Base-by-base conservation (phyloP, 2,888 invertebrate genomes). In the Graphium colonna region DNA sequence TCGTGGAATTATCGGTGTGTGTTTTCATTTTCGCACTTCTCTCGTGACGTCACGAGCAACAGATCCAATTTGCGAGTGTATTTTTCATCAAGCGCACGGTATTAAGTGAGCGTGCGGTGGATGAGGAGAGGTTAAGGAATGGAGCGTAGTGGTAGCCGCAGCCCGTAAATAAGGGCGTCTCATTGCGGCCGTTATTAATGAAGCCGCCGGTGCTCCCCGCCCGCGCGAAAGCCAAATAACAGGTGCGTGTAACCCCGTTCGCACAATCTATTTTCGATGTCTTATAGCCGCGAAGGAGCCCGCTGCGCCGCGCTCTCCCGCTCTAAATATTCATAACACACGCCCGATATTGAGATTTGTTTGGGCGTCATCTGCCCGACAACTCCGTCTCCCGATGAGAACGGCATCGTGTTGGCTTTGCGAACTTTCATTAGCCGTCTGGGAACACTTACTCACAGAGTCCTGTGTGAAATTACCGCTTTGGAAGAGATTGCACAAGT, bases 201-300 rank as follows among this genome's bases (percentile, higher is more conserved):
- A 88, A 87, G 82, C 81, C 73, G 72, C 71, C 77, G 67, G 68
- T 62, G 67, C 70, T 67, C 69, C 68, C 77, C 79, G 75, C 77
- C 72, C 75, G 74, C 73, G 72, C 79, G 75, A 78, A 84, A 86
- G 83, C 83, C 77, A 83, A 87, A 86, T 85, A 87, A 88, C 89
- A 89, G 89, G 89, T 89, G 89, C 82, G 88, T 81, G 83, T 89
- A 89, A 87, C 89, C 89, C 87, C 86, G 79, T 89, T 89, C 85
- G 87, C 85, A 87, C 82, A 87, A 87, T 88, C 89, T 89, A 89
- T 89, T 89, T 89, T 85, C 82, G 88, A 85, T 85, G 84, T 84
- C 86, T 86, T 87, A 84, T 82, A 84, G 79, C 82, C 78, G 85
- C 81, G 82, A 81, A 78, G 86, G 78, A 82, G 78, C 74, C 77